Percentiles rank a stretch among this genome's conserved stretches.
Evolutionary conservation across 2,888 invertebrate species (phyloP).

Genomic region (Acrocyrtus sp.): DNA sequence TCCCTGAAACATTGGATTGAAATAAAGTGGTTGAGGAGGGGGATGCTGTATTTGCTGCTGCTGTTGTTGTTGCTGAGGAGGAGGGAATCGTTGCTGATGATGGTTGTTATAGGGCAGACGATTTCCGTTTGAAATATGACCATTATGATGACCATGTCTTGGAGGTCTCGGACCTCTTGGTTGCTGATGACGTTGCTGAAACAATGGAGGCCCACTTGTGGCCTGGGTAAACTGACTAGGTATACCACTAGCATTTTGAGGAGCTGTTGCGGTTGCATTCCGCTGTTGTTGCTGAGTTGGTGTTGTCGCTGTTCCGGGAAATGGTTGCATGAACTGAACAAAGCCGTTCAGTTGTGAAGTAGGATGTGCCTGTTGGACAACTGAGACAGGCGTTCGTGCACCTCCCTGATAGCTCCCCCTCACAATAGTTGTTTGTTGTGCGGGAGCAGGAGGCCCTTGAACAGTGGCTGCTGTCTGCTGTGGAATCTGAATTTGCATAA

Average conservation of each 20-base stretch:
- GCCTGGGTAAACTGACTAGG: constrained; percentile 58
- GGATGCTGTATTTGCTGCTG: constrained; percentile 55
- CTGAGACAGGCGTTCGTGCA: constrained; percentile 39
- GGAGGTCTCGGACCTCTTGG: constrained; percentile 52
- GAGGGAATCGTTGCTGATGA: constrained; percentile 49
- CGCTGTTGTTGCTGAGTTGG: constrained; percentile 39
- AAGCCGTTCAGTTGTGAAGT: constrained; percentile 50
- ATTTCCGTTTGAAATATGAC: constrained; percentile 59
- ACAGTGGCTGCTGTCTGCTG: constrained; percentile 42
- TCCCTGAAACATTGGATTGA: constrained; percentile 51
- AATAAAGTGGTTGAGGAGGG: constrained; percentile 50
- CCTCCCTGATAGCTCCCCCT: constrained; percentile 41
- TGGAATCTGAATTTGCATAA: constrained; percentile 58
- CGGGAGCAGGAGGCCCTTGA: constrained; percentile 32
- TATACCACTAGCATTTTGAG: constrained; percentile 54
- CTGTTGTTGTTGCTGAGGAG: constrained; percentile 53
- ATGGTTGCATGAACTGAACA: constrained; percentile 48
- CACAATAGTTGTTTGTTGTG: constrained; percentile 41
- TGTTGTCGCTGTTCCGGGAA: constrained; percentile 30
- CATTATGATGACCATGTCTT: constrained; percentile 54
- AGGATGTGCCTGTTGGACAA: constrained; percentile 39
- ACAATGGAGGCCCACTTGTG: constrained; percentile 54
- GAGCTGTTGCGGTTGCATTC: constrained; percentile 43
- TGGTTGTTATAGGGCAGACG: constrained; percentile 58
- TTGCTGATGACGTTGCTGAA: constrained; percentile 51